These are phyloP conservation scores for Pandion haliaetus DNA, from an alignment of 2,113 vertebrate genomes.

Conservation along the genomic window DNA sequence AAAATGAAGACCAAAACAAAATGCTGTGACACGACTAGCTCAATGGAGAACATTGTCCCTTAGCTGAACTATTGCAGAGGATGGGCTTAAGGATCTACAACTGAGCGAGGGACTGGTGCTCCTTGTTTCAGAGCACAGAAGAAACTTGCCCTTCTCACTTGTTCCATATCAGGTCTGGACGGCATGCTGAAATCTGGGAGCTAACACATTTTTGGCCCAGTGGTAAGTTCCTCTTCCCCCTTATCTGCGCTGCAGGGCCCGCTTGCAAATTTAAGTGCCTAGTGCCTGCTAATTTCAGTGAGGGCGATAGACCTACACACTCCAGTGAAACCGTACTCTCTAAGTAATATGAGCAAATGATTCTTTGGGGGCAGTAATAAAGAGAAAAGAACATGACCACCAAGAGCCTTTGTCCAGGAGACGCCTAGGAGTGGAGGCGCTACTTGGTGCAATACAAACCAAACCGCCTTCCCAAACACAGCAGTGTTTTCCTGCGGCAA, in stretches of 20 bases:
- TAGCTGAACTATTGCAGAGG: background rate
- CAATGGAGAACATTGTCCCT: background rate
- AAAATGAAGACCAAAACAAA: conserved; percentile 18
- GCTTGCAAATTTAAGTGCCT: background rate
- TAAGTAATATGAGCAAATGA: background rate
- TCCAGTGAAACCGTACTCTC: background rate
- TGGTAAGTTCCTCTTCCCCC: background rate
- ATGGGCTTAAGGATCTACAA: background rate
- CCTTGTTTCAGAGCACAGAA: background rate
- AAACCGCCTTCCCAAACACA: background rate
- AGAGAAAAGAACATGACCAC: background rate
- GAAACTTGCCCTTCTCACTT: background rate
- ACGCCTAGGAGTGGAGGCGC: background rate
- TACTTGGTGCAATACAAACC: background rate
- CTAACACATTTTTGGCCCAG: background rate
- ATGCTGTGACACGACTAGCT: background rate
- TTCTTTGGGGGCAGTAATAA: background rate
- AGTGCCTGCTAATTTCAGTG: background rate
- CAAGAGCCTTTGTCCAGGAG: background rate
- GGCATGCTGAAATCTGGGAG: background rate
- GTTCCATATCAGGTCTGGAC: background rate
- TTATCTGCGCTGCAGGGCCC: background rate
- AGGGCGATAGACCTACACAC: background rate
- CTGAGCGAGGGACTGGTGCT: background rate
- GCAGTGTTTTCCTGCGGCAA: rapidly evolving